phyloP scores from a whole-genome alignment of 2,797 vertebrate species.

The Gymnothorax reevesii region DNA sequence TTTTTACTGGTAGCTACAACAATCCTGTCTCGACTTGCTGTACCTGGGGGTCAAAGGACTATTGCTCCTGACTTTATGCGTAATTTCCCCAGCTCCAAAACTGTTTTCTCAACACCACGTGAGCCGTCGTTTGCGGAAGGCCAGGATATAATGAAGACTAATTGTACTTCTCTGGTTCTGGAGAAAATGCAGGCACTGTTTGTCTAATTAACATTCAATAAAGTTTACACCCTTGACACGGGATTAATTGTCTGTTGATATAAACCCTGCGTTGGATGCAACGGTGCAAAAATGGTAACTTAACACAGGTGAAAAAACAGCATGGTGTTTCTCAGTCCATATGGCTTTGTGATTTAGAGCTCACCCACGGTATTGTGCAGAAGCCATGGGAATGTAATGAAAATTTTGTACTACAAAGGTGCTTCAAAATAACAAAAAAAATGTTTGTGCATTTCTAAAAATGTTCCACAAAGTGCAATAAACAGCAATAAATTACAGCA shows the following conservation, averaged over 20 bases:
- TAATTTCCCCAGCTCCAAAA: not conserved
- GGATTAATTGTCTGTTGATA: constrained; percentile 12
- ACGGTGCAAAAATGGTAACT: not conserved
- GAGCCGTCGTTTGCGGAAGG: not conserved
- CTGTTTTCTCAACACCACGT: constrained; percentile 3
- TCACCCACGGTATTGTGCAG: no score
- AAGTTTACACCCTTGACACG: not conserved
- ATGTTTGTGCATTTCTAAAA: no score
- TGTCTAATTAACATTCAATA: constrained; percentile 14
- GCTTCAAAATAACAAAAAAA: no score
- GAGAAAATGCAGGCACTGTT: constrained; percentile 12
- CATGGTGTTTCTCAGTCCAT: not conserved
- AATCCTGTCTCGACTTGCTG: not conserved
- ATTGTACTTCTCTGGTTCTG: constrained; percentile 11
- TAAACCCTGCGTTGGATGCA: not conserved
- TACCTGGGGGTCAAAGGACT: not conserved
- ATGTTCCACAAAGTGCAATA: no score
- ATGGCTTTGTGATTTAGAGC: not conserved
- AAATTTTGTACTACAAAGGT: no score
- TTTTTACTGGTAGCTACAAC: constrained; percentile 2
- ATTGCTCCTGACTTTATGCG: constrained; percentile 3
- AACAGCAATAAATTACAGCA: no score
- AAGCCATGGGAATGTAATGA: no score
- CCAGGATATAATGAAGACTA: constrained; percentile 9
- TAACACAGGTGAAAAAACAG: constrained; percentile 5